Evolutionary conservation across 2,113 vertebrate species (phyloP), one percentile per base, ranked within the genome.

Genomic region (Eublepharis macularius): DNA sequence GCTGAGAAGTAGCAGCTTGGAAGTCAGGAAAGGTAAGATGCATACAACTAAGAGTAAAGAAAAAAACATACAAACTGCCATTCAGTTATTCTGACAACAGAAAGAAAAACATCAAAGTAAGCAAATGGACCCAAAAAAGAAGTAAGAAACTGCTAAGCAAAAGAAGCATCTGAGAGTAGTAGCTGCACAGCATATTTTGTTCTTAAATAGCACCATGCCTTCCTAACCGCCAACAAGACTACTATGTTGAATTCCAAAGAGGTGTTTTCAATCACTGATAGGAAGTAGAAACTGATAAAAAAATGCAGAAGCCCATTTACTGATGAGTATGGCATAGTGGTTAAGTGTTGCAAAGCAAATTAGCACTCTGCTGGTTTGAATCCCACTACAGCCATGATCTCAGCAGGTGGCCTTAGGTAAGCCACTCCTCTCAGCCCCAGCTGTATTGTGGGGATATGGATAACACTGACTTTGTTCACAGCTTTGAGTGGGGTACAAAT

Each of bases 161-260:
- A 1, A 85, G 77, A 4, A 13, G 1, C 4, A 12, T 0, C 49
- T 0, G 6, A 14, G 86, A 57, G 80, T 89, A 63, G 81, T 89
- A 63, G 81, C 79, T 17, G 2, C 0, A 0, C 0, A 0, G 41
- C 8, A 68, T 45, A 29, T 9, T 14, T 12, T 45, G 24, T 14
- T 32, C 43, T n/a, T 57, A 75, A 4, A 29, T 4, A 77, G 57
- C n/a, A 60, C 60, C 34, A 60, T 14, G 54, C 34, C 10, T 78
- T 57, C 51, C 39, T 41, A 74, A 60, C 39, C 21, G 1, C 75
- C 57, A 54, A 17, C 21, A 51, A 16, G n/a, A n/a, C 14, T 76
- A 10, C 49, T 49, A 16, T 36, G 16, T 21, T 45, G 24, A 26
- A 45, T 26, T 76, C 13, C 34, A 76, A 24, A 54, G 75, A n/a